These are phyloP conservation scores for Notamacropus eugenii DNA, from an alignment of 2,797 vertebrate species.

Conservation along the genomic window DNA sequence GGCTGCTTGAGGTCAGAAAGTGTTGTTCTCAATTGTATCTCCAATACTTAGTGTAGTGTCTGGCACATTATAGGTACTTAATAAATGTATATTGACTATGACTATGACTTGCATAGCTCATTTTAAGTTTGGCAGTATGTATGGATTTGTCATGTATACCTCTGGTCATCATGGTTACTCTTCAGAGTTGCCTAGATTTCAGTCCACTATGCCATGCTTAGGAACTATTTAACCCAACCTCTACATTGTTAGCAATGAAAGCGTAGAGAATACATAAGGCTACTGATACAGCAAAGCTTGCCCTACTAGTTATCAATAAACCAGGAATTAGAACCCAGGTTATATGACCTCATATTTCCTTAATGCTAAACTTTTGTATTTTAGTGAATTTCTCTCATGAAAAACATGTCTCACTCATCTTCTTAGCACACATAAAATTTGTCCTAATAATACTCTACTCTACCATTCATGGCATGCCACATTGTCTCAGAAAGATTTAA, in stretches of 20 bases:
- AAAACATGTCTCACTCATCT: background rate
- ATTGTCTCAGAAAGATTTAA: background rate
- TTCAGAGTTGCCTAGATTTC: background rate
- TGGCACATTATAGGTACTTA: too few species aligned
- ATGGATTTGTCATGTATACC: background rate
- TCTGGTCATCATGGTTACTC: background rate
- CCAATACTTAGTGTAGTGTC: background rate
- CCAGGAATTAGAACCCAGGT: background rate
- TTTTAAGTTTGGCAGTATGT: background rate
- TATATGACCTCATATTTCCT: constrained; percentile 4
- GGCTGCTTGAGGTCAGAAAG: background rate
- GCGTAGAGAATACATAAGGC: background rate
- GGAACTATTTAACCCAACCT: too few species aligned
- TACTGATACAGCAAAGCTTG: background rate
- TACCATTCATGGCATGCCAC: too few species aligned
- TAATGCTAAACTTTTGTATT: background rate
- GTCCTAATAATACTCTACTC: background rate
- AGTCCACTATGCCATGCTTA: too few species aligned
- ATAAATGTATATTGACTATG: background rate
- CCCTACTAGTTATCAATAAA: background rate
- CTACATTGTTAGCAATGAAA: too few species aligned
- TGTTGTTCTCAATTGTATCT: background rate
- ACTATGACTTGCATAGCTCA: background rate
- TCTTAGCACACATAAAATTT: background rate
- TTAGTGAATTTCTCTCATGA: background rate